Base-by-base conservation (phyloP, 2,113 vertebrate genomes). In the Misgurnus anguillicaudatus region DNA sequence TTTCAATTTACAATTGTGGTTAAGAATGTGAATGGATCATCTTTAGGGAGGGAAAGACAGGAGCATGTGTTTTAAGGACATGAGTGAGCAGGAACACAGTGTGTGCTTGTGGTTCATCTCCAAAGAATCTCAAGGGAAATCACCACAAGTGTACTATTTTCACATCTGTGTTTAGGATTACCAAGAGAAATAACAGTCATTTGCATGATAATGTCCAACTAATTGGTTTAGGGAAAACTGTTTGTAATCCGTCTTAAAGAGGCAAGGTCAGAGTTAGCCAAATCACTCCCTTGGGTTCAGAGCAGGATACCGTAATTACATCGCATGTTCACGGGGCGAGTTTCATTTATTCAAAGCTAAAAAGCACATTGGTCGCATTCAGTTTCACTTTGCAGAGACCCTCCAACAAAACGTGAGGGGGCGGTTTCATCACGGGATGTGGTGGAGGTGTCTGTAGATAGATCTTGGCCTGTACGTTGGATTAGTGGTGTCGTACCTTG, bases 141-240 rank as follows among this genome's bases (percentile, higher is more conserved):
- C 64, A 67, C 36, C 41, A 78, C 61, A 7, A 74, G 70, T 66
- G 69, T 74, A 78, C 62, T 39, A 55, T 62, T 72, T 72, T 39
- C 68, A 77, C 74, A 82, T 55, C 66, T 77, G 51, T 72, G 67
- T 77, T 64, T 82, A 71, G 69, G 76, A 78, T 68, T 57, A 67
- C 69, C 75, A 42, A 61, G 76, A 82, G 69, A 73, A 67, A 78
- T 68, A 75, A 79, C 51, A 75, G 38, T 72, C 65, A 82, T 82
- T 79, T 82, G 70, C 71, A 82, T 82, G 81, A 82, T 82, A 82
- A 82, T 82, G 81, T 79, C 70, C 48, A 73, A 68, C 81, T 82
- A 82, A 82, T 82, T 82, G 77, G 76, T 82, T 82, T 82, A 73
- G 69, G 70, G 81, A 61, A 70, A 68, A 82, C 71, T 74, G 63